Percentiles rank a stretch among this genome's conserved stretches.
These are phyloP conservation scores for Hyposoter dolosus DNA, from an alignment of 2,888 invertebrate genomes.

Conservation along the genomic window DNA sequence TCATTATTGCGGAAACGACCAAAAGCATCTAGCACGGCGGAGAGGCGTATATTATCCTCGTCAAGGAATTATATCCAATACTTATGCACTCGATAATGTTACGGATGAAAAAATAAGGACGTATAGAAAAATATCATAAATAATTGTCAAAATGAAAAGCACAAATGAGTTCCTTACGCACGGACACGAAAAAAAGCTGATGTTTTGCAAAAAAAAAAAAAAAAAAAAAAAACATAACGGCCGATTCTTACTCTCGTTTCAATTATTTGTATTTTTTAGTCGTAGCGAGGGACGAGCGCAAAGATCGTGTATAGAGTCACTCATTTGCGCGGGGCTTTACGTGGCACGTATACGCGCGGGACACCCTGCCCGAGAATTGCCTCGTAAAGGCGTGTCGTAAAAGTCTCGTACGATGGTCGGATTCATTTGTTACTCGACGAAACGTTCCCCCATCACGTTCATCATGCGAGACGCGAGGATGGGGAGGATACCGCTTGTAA, in stretches of 20 bases:
- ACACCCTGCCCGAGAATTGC: constrained; percentile 73
- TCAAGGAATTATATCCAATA: constrained; percentile 1
- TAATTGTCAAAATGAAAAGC: neutral
- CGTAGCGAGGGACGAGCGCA: constrained; percentile 68
- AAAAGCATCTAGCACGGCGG: neutral
- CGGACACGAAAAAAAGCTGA: neutral
- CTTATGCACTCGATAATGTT: neutral
- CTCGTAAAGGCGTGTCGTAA: constrained; percentile 74
- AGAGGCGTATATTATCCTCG: constrained; percentile 9
- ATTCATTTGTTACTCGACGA: constrained; percentile 63
- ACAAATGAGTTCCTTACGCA: neutral
- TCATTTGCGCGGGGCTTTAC: neutral
- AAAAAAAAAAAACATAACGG: neutral
- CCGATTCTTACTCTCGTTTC: neutral
- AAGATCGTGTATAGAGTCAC: neutral
- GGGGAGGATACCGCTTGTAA: constrained; percentile 7
- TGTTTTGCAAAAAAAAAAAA: neutral
- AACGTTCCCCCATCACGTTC: constrained; percentile 21
- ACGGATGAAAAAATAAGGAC: neutral
- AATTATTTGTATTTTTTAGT: neutral
- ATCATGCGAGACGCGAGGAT: neutral
- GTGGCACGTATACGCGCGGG: neutral
- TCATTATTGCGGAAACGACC: constrained; percentile 16
- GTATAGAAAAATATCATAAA: neutral
- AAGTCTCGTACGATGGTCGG: constrained; percentile 65